These are phyloP conservation scores for Apamea sordens DNA, from an alignment of 2,888 invertebrate species.

Conservation along the genomic window DNA sequence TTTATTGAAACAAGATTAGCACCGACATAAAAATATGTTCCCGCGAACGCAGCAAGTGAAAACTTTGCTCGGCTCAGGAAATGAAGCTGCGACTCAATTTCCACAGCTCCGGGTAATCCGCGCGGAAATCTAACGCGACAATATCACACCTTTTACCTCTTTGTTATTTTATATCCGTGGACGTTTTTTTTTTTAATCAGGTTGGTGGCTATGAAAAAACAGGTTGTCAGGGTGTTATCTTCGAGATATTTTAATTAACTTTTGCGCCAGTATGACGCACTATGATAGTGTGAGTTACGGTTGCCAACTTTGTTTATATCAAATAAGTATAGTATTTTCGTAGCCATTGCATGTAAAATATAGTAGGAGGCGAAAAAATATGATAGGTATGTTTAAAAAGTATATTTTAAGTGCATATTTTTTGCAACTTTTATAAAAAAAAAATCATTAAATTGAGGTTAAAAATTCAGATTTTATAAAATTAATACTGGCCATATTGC, in stretches of 20 bases:
- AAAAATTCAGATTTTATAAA: too few relatives aligned
- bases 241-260: not conserved
- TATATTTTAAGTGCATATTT: too few relatives aligned
- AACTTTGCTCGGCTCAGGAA: constrained; percentile 65
- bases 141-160: constrained; percentile 67
- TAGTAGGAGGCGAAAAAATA: too few relatives aligned
- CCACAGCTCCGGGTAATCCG: constrained; percentile 66
- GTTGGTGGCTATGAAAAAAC: not conserved
- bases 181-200: constrained; percentile 36
- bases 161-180: constrained; percentile 49
- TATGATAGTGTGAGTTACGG: not conserved
- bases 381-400: too few relatives aligned
- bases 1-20: constrained; percentile 49
- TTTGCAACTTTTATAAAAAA: too few relatives aligned
- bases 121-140: constrained; percentile 68
- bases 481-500: too few relatives aligned
- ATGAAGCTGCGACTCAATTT: constrained; percentile 69
- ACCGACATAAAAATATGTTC: constrained; percentile 41
- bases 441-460: too few relatives aligned
- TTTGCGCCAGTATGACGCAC: not conserved
- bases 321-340: too few relatives aligned
- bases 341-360: too few relatives aligned
- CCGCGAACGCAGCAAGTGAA: constrained; percentile 38
- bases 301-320: too few relatives aligned
- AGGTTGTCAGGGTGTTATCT: constrained; percentile 11